Percentiles rank a stretch among this genome's conserved stretches.
Conservation (phyloP, 2,888 invertebrate genomes). For the Apamea epomidion region DNA sequence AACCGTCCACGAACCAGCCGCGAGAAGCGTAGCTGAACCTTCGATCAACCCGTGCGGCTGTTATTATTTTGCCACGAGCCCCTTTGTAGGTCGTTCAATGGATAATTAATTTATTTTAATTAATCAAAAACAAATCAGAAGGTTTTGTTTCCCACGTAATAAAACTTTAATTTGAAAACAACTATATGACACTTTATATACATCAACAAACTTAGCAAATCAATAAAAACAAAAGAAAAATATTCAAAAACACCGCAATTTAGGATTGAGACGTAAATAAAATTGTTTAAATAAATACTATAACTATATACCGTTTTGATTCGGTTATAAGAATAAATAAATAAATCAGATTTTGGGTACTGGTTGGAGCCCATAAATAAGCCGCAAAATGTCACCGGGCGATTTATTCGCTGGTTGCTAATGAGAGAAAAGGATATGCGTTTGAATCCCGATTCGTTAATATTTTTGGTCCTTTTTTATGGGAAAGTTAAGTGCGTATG, state of each 20-base stretch:
- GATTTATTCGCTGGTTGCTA: constrained; percentile 68
- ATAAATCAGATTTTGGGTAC: constrained; percentile 60
- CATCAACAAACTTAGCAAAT: constrained; percentile 28
- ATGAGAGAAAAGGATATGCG: constrained; percentile 66
- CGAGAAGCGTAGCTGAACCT: no score
- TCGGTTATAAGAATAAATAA: constrained; percentile 54
- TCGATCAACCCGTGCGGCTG: no score
- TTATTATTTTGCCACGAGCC: no score
- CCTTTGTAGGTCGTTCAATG: background rate
- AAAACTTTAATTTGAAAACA: constrained; percentile 17
- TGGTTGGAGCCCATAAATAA: constrained; percentile 61
- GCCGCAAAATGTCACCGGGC: constrained; percentile 64
- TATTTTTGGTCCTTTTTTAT: constrained; percentile 34
- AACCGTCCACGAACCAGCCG: no score
- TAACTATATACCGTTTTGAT: constrained; percentile 39
- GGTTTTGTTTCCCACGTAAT: constrained; percentile 10
- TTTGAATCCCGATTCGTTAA: constrained; percentile 47
- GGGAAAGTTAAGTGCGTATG: constrained; percentile 37
- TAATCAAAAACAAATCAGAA: background rate
- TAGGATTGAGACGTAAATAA: constrained; percentile 50
- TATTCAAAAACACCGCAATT: constrained; percentile 15
- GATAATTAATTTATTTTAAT: background rate
- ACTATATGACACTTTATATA: constrained; percentile 13
- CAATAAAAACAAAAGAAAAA: constrained; percentile 12
- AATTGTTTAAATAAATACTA: constrained; percentile 43